Conservation (phyloP, 30 jellyfish, hydroid and myxozoan genomes). For the Rhopilema esculentum region DNA sequence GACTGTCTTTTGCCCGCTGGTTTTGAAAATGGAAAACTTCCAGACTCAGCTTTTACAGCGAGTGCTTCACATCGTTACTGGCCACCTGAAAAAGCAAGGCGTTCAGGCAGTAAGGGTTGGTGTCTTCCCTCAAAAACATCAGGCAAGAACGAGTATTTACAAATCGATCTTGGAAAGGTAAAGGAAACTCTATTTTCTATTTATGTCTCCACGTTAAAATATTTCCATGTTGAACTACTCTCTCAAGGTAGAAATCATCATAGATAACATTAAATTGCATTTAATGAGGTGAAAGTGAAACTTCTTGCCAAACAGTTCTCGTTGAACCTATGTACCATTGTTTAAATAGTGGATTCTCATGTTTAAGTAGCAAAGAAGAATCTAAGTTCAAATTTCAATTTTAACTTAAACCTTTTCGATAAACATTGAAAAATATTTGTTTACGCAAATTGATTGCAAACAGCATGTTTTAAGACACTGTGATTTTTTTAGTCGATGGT, state of each 20-base stretch:
- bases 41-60: conserved; percentile 68
- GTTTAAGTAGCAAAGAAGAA: no score
- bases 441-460: no score
- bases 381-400: no score
- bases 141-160: conserved; percentile 45
- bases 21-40: conserved; percentile 59
- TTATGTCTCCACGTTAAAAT: neutral
- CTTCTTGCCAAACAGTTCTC: no score
- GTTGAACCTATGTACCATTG: no score
- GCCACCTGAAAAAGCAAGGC: conserved; percentile 61
- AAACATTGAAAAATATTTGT: no score
- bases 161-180: conserved; percentile 72
- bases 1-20: conserved; percentile 75
- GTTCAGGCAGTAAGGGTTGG: conserved; percentile 51
- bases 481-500: no score
- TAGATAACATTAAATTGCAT: no score
- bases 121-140: conserved; percentile 23
- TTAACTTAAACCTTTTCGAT: no score
- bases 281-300: no score
- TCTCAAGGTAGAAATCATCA: neutral
- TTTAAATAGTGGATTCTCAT: no score
- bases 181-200: neutral
- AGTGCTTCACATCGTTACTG: neutral
- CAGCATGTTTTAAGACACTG: no score
- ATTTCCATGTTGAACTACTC: neutral